Conservation (phyloP, 1,140 invertebrate genomes). For the Zaprionus africanus region DNA sequence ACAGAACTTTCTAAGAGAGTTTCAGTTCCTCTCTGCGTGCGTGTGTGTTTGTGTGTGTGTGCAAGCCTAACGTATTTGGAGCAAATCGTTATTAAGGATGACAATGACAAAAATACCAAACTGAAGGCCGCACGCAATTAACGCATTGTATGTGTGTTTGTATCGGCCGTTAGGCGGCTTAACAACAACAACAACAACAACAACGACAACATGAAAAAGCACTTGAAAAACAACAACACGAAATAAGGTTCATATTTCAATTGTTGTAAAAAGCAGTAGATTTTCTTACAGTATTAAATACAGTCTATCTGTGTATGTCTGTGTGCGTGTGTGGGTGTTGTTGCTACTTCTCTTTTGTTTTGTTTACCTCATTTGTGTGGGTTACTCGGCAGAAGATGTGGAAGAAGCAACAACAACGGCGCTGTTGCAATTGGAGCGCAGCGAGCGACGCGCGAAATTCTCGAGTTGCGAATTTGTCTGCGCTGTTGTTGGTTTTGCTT, state of each 20-base stretch:
- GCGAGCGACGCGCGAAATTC: conserved; percentile 59
- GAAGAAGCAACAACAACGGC: conserved; percentile 28
- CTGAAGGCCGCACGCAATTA: conserved; percentile 53
- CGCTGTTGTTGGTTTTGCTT: conserved; percentile 15
- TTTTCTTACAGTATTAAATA: conserved; percentile 1
- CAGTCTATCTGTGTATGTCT: conserved; percentile 18
- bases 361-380: conserved; percentile 76
- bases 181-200: neutral
- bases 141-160: conserved; percentile 15
- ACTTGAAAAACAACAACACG: conserved; percentile 3
- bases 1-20: conserved; percentile 52
- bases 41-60: neutral
- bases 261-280: conserved; percentile 5
- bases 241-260: conserved; percentile 2
- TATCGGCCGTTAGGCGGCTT: conserved; percentile 8
- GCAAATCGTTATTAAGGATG: conserved; percentile 52
- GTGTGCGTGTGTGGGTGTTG: conserved; percentile 14
- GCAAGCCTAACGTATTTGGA: conserved; percentile 45
- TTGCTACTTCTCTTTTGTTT: conserved; percentile 10
- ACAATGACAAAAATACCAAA: conserved; percentile 35
- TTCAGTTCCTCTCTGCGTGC: neutral
- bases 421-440: conserved; percentile 50
- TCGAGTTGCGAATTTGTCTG: conserved; percentile 41
- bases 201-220: neutral
- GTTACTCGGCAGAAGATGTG: conserved; percentile 50